Conservation (phyloP, 1,140 invertebrate genomes). For the Magallana angulata region DNA sequence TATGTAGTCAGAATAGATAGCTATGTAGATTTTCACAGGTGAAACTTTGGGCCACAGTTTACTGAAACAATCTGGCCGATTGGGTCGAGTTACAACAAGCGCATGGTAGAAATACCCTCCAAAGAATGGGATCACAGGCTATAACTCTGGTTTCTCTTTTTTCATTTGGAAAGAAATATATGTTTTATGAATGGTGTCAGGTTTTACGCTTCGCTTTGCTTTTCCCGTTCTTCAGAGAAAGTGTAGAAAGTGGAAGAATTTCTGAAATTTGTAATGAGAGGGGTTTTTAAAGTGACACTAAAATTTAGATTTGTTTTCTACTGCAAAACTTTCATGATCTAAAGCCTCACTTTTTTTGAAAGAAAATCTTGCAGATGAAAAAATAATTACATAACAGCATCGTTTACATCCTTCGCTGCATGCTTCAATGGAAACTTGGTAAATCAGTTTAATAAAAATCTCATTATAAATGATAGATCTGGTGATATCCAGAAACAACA, state of each 20-base stretch:
- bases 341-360: neutral
- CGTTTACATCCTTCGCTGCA: neutral
- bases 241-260: constrained; percentile 27
- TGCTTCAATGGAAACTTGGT: constrained; percentile 3
- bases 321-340: too few relatives aligned
- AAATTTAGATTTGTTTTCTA: too few relatives aligned
- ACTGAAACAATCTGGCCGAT: neutral
- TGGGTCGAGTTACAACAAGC: constrained; percentile 7
- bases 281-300: neutral
- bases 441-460: neutral
- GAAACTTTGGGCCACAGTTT: neutral
- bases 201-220: neutral
- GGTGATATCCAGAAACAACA: constrained; percentile 15
- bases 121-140: constrained; percentile 21
- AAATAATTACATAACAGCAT: neutral
- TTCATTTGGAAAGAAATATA: constrained; percentile 6
- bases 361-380: neutral
- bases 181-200: constrained; percentile 27
- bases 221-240: neutral
- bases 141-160: constrained; percentile 10
- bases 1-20: neutral
- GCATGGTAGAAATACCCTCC: neutral
- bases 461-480: neutral
- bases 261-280: neutral
- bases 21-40: neutral